phyloP scores from a whole-genome alignment of 2,888 invertebrate genomes.

The Meta bourneti region DNA sequence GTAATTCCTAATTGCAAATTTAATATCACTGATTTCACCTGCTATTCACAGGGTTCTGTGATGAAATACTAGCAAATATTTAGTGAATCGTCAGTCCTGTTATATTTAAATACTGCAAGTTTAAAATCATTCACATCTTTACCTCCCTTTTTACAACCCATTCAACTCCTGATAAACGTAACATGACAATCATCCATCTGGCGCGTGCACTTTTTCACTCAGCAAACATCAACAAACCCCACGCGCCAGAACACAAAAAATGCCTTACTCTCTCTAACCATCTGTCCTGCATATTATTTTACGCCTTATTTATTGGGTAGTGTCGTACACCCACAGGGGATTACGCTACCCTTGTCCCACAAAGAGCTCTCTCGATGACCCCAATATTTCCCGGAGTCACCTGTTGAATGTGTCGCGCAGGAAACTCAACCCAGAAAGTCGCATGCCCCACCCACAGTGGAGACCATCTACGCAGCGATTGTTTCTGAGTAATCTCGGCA shows the following conservation, averaged over 20 bases:
- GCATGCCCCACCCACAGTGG: conserved; percentile 35
- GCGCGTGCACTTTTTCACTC: too few relatives aligned
- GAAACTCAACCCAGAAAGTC: conserved; percentile 28
- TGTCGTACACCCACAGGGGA: conserved; percentile 31
- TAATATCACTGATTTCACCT: too few relatives aligned
- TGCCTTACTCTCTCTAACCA: not conserved
- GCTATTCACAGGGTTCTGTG: too few relatives aligned
- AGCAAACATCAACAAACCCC: too few relatives aligned
- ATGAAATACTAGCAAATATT: too few relatives aligned
- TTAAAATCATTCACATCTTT: too few relatives aligned
- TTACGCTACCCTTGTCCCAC: conserved; percentile 61
- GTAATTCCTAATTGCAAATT: too few relatives aligned
- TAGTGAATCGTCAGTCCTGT: too few relatives aligned
- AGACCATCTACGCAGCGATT: not conserved
- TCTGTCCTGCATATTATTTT: not conserved
- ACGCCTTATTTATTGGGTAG: conserved; percentile 45
- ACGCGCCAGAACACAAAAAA: not conserved
- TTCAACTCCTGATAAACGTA: too few relatives aligned
- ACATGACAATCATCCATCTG: too few relatives aligned
- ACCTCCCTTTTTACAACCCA: too few relatives aligned
- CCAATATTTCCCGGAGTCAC: conserved; percentile 22
- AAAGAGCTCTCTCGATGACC: conserved; percentile 53
- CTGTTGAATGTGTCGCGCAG: conserved; percentile 39
- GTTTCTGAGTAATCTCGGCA: not conserved
- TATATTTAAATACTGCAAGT: too few relatives aligned